These are phyloP conservation scores for Grallaria varia DNA, from an alignment of 2,113 vertebrate species.

Conservation along the genomic window DNA sequence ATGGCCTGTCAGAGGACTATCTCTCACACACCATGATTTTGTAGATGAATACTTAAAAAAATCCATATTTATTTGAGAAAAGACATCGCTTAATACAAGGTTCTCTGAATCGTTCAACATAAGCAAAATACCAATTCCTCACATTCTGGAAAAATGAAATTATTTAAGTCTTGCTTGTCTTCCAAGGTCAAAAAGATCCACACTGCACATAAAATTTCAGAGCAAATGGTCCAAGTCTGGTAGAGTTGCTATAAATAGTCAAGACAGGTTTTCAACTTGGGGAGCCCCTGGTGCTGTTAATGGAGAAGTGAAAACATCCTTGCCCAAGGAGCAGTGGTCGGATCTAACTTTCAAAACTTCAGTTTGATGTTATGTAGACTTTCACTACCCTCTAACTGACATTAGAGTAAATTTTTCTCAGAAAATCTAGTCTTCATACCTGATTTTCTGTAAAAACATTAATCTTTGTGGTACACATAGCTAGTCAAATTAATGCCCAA, in stretches of 20 bases:
- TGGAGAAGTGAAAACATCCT: not conserved
- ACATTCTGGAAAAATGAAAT: not conserved
- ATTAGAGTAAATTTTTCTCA: not conserved
- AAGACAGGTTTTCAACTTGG: not conserved
- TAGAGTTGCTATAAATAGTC: not conserved
- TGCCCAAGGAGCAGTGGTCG: too few species aligned
- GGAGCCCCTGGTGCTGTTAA: not conserved
- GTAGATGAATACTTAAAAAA: not conserved
- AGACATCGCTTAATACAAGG: not conserved
- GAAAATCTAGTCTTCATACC: not conserved
- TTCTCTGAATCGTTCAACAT: not conserved
- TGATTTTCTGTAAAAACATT: not conserved
- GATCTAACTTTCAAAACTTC: not conserved
- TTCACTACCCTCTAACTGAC: not conserved
- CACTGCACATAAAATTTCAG: not conserved
- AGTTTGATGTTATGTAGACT: not conserved
- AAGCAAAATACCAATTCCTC: not conserved
- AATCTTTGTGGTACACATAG: not conserved
- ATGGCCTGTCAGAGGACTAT: not conserved
- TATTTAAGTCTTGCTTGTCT: not conserved
- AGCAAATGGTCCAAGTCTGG: not conserved
- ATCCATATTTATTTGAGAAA: not conserved
- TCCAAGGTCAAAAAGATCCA: not conserved
- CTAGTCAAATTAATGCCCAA: not conserved
- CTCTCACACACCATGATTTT: not conserved